Conservation (phyloP, 2,888 invertebrate genomes). For the Serripes groenlandicus region DNA sequence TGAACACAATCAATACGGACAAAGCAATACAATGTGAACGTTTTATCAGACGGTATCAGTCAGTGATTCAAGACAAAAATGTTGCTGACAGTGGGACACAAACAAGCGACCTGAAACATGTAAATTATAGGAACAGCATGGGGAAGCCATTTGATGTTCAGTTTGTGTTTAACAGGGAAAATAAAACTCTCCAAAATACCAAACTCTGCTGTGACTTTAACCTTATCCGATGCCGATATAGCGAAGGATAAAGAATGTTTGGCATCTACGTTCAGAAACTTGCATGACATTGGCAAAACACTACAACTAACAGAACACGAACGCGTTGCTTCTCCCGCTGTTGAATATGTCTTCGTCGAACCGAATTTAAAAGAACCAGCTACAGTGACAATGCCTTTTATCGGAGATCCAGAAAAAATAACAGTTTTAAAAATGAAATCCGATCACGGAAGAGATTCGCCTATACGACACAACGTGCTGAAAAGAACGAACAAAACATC, state of each 20-base stretch:
- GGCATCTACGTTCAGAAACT: slow-evolving; percentile 8
- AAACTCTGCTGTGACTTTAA: background rate
- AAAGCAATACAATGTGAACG: too few relatives aligned
- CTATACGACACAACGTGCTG: background rate
- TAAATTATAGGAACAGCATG: slow-evolving; percentile 10
- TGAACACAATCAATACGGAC: too few relatives aligned
- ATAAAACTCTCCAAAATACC: slow-evolving; percentile 2
- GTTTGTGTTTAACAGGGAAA: background rate
- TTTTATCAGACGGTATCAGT: too few relatives aligned
- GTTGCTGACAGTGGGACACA: too few relatives aligned
- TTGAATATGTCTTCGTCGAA: background rate
- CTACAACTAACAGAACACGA: background rate
- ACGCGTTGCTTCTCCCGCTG: slow-evolving; percentile 1
- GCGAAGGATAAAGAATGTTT: background rate
- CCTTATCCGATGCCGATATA: background rate
- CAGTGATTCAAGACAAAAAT: too few relatives aligned
- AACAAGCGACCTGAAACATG: too few relatives aligned
- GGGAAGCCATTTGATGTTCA: background rate
- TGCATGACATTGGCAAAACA: background rate
- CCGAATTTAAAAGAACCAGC: background rate
- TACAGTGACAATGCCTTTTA: slow-evolving; percentile 4
- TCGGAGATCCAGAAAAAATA: background rate
- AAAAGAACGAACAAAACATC: background rate
- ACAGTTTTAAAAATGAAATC: slow-evolving; percentile 8
- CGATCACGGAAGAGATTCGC: background rate